Conservation (phyloP, 2,113 vertebrate species). For the Hiodon alosoides region DNA sequence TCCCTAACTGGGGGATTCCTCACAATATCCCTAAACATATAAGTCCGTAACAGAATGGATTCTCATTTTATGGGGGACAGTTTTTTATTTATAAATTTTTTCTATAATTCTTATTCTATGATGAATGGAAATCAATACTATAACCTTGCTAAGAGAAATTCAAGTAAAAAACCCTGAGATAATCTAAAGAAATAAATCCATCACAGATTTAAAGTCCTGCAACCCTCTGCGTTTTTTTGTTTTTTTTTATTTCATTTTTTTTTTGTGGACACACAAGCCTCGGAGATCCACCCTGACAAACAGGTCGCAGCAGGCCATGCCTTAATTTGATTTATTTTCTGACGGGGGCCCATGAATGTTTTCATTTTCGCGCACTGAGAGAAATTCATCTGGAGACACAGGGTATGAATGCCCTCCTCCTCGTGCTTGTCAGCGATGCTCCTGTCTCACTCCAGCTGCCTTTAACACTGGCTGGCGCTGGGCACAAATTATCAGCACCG, state of each 20-base stretch:
- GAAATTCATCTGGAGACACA: slow-evolving; percentile 9
- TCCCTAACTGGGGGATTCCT: slow-evolving; percentile 28
- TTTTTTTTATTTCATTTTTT: no score
- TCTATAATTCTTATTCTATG: background rate
- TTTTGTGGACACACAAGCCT: no score
- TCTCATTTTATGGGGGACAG: no score
- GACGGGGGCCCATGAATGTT: background rate
- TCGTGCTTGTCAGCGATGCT: slow-evolving; percentile 4
- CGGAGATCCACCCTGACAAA: background rate
- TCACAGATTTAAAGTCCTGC: background rate
- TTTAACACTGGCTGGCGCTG: slow-evolving; percentile 20
- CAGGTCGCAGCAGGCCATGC: background rate
- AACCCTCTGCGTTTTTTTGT: no score
- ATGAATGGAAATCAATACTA: background rate
- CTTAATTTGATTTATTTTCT: slow-evolving; percentile 25
- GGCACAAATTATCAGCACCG: slow-evolving; percentile 35
- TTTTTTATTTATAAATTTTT: background rate
- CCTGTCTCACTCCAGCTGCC: slow-evolving; percentile 16
- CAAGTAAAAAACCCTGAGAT: background rate
- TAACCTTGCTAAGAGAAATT: no score
- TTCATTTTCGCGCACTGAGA: background rate
- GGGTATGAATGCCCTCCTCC: background rate
- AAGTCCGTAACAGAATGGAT: background rate
- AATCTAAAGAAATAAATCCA: background rate
- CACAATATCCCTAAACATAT: background rate